phyloP scores from a whole-genome alignment of 2,113 vertebrate species.

The Sinocyclocheilus grahami region DNA sequence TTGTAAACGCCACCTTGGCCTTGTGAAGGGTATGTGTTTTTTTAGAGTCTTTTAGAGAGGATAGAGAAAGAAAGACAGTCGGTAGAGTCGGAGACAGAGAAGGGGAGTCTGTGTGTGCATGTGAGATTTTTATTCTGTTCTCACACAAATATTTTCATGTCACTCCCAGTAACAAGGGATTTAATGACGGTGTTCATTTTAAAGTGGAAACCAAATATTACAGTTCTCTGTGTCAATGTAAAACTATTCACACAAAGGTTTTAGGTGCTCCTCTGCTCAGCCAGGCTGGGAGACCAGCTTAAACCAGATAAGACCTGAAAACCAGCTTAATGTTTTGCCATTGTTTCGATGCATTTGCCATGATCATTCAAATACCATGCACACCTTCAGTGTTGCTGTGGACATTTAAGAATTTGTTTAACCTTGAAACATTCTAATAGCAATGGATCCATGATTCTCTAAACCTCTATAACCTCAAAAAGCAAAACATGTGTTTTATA shows the following conservation, averaged over 20 bases:
- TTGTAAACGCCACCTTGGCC: conserved; percentile 44
- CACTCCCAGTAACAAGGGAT: conserved; percentile 18
- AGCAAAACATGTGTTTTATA: background rate
- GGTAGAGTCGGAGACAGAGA: background rate
- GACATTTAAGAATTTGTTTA: background rate
- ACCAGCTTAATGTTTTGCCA: background rate
- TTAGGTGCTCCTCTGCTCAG: background rate
- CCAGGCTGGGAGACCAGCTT: background rate
- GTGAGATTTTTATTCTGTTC: conserved; percentile 6
- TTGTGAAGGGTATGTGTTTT: conserved; percentile 29
- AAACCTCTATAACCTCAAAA: background rate
- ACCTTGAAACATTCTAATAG: background rate
- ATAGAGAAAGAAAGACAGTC: background rate
- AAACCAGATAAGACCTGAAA: background rate
- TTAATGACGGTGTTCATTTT: conserved; percentile 51
- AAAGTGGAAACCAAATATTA: conserved; percentile 27
- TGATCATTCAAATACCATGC: background rate
- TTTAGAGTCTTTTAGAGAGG: background rate
- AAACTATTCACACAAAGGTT: background rate
- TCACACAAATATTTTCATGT: conserved; percentile 8
- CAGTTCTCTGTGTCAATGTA: background rate
- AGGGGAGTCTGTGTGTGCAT: background rate
- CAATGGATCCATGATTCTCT: background rate
- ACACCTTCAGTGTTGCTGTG: background rate
- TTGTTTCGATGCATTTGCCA: background rate